phyloP scores from a whole-genome alignment of 2,113 vertebrate species.

The Oncorhynchus nerka region DNA sequence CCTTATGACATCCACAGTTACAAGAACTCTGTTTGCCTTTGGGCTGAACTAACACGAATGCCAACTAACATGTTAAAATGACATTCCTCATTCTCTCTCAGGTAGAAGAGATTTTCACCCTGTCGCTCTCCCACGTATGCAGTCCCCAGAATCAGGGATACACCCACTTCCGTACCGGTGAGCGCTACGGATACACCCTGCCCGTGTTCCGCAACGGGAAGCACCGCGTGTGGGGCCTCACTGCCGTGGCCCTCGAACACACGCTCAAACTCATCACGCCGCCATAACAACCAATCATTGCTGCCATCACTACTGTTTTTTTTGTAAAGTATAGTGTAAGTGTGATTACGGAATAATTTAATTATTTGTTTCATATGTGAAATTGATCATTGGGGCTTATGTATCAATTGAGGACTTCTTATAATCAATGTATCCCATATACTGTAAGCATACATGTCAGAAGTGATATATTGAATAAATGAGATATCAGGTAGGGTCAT shows the following conservation, averaged over 20 bases:
- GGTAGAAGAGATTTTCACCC: constrained; percentile 87
- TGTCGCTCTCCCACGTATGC: constrained; percentile 82
- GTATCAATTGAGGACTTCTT: background rate
- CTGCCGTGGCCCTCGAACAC: constrained; percentile 79
- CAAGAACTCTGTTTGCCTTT: background rate
- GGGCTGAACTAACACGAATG: too few relatives aligned
- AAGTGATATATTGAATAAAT: too few relatives aligned
- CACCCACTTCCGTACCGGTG: constrained; percentile 79
- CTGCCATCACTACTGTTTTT: background rate
- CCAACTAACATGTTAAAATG: background rate
- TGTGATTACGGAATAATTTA: background rate
- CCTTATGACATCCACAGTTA: too few relatives aligned
- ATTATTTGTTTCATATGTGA: background rate
- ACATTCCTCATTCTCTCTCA: constrained; percentile 39
- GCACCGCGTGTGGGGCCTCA: constrained; percentile 89
- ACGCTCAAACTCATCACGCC: constrained; percentile 75
- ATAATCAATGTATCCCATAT: background rate
- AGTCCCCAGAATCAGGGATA: constrained; percentile 81
- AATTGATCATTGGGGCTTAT: background rate
- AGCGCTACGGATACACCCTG: constrained; percentile 79
- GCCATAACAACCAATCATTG: background rate
- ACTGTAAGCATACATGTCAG: too few relatives aligned
- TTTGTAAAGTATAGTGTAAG: background rate
- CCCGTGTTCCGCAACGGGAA: constrained; percentile 85
- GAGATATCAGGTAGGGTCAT: too few relatives aligned